Percentiles rank a stretch among this genome's conserved stretches.
These are phyloP conservation scores for Callipepla squamata DNA, from an alignment of 2,113 vertebrate genomes.

Conservation along the genomic window DNA sequence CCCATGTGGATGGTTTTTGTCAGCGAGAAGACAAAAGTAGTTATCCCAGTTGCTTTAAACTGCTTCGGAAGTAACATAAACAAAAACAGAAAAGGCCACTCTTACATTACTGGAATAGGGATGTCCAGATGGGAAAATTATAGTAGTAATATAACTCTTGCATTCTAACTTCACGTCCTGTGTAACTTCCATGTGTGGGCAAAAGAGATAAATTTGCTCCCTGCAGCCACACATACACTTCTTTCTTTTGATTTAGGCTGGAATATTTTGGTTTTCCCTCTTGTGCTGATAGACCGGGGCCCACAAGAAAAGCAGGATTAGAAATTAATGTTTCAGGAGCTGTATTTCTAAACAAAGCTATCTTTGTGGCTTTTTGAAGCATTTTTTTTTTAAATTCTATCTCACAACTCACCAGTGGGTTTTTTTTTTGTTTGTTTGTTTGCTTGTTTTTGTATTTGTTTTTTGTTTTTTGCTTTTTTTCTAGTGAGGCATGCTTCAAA, in stretches of 20 bases:
- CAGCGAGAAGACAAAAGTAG: background rate
- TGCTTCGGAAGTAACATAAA: slow-evolving; percentile 43
- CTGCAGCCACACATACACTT: background rate
- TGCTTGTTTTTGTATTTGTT: background rate
- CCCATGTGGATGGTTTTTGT: background rate
- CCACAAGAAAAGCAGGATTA: background rate
- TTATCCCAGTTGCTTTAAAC: slow-evolving; percentile 32
- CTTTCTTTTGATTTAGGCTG: slow-evolving; percentile 32
- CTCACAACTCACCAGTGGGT: too few species aligned
- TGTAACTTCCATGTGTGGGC: slow-evolving; percentile 31
- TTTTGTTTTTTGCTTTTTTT: background rate
- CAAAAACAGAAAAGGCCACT: slow-evolving; percentile 39
- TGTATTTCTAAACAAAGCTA: background rate
- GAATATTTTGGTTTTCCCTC: background rate
- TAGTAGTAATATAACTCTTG: background rate
- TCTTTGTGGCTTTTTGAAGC: background rate
- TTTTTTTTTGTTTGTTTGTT: background rate
- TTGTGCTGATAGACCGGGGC: background rate
- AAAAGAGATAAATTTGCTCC: slow-evolving; percentile 37
- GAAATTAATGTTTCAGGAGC: background rate
- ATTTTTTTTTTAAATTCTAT: background rate
- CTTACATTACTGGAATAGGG: slow-evolving; percentile 27
- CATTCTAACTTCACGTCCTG: slow-evolving; percentile 14
- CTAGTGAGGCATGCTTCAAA: background rate
- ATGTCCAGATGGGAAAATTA: slow-evolving; percentile 50